These are phyloP conservation scores for Enteromius fasciolatus DNA, from an alignment of 2,797 vertebrate species.

Conservation along the genomic window DNA sequence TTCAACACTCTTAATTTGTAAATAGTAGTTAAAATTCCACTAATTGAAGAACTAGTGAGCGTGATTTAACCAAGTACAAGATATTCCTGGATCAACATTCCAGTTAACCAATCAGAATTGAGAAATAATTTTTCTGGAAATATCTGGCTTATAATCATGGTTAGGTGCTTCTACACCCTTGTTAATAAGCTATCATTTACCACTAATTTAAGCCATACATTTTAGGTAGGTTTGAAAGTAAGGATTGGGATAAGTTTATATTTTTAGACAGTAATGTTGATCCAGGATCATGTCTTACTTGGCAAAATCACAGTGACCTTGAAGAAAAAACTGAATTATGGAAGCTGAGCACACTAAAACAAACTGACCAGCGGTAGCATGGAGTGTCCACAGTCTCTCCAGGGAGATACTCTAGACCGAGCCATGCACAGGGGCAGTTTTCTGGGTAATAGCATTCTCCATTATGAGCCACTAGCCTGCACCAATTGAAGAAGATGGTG, in stretches of 20 bases:
- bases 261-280: too few relatives aligned
- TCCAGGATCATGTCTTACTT: too few relatives aligned
- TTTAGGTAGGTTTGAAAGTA: too few relatives aligned
- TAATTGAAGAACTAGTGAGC: neutral
- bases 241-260: too few relatives aligned
- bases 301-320: too few relatives aligned
- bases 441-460: conserved; percentile 93
- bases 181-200: too few relatives aligned
- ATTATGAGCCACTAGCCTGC: conserved; percentile 79
- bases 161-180: too few relatives aligned
- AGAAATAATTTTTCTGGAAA: neutral
- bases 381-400: conserved; percentile 93
- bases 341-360: conserved; percentile 7
- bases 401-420: conserved; percentile 94
- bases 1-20: neutral
- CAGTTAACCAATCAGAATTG: too few relatives aligned
- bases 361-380: conserved; percentile 90
- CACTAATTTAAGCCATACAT: too few relatives aligned
- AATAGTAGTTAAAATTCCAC: neutral
- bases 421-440: conserved; percentile 95
- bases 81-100: too few relatives aligned
- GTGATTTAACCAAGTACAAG: too few relatives aligned
- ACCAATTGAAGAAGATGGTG: conserved; percentile 27
- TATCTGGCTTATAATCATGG: too few relatives aligned
- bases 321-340: neutral